Percentiles rank a stretch among this genome's conserved stretches.
Conservation (phyloP, 2,888 invertebrate genomes). For the Acheta domesticus region DNA sequence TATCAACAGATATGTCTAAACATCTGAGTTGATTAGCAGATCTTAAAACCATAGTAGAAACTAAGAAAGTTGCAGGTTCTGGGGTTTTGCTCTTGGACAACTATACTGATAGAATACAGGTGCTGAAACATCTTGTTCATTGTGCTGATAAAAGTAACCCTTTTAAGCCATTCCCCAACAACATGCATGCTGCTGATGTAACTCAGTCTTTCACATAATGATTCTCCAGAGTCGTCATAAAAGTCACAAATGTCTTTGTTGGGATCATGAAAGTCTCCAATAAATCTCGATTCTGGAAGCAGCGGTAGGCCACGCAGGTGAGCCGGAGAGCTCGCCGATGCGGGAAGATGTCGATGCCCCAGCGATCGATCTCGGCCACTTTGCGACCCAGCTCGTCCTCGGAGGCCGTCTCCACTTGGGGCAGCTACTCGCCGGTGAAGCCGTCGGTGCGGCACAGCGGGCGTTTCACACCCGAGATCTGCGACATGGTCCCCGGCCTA, state of each 20-base stretch:
- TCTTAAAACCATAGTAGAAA: conserved; percentile 99
- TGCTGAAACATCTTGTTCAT: too few relatives aligned
- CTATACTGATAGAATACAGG: conserved; percentile 97
- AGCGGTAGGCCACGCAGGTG: conserved; percentile 90
- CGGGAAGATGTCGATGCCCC: conserved; percentile 99
- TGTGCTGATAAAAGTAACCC: too few relatives aligned
- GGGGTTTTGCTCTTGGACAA: conserved; percentile 94
- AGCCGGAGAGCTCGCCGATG: conserved; percentile 89
- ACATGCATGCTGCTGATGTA: conserved; percentile 97
- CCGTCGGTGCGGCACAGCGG: conserved; percentile 84
- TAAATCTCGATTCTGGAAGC: conserved; percentile 83
- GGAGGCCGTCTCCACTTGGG: conserved; percentile 90
- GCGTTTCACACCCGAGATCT: conserved; percentile 88
- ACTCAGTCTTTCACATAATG: conserved; percentile 97
- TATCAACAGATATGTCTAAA: conserved; percentile 99
- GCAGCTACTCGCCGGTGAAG: conserved; percentile 86
- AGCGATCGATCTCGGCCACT: conserved; percentile 76
- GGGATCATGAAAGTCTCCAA: conserved; percentile 91
- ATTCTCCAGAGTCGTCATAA: conserved; percentile 96
- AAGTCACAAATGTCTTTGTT: conserved; percentile 89
- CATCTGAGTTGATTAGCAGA: conserved; percentile 99
- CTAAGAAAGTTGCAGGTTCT: conserved; percentile 91
- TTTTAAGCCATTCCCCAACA: too few relatives aligned
- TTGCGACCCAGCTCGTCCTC: conserved; percentile 82
- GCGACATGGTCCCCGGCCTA: conserved; percentile 70